phyloP scores from a whole-genome alignment of 2,888 invertebrate species.

The Amblyjoppa proteus region DNA sequence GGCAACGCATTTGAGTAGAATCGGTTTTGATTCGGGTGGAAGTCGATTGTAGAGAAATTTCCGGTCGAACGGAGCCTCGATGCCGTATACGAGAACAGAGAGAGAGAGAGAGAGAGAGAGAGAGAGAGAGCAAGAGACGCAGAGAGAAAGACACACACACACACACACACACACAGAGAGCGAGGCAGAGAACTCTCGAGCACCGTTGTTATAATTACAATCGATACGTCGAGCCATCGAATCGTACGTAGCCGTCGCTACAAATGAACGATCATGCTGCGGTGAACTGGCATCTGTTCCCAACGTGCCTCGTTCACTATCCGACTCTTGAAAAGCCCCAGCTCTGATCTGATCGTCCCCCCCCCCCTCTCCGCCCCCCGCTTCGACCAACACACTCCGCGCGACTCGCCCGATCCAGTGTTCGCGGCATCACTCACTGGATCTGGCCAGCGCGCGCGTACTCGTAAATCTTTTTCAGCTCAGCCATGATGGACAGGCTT shows the following conservation, averaged over 20 bases:
- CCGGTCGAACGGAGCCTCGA: slow-evolving; percentile 66
- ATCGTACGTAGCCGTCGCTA: slow-evolving; percentile 68
- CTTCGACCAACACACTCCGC: slow-evolving; percentile 39
- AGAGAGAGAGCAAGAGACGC: slow-evolving; percentile 2
- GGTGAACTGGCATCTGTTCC: slow-evolving; percentile 69
- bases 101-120: slow-evolving; percentile 17
- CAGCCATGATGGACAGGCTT: slow-evolving; percentile 81
- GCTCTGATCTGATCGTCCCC: slow-evolving; percentile 55
- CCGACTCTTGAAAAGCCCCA: slow-evolving; percentile 54
- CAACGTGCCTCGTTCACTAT: slow-evolving; percentile 61
- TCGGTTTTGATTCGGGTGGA: slow-evolving; percentile 68
- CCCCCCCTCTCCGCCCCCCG: slow-evolving; percentile 40
- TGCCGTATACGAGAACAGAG: slow-evolving; percentile 50
- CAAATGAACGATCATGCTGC: slow-evolving; percentile 72
- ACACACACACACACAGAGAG: neutral
- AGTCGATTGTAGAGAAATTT: slow-evolving; percentile 69
- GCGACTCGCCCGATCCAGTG: slow-evolving; percentile 25
- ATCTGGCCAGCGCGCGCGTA: slow-evolving; percentile 33
- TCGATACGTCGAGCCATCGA: slow-evolving; percentile 68
- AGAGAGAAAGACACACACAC: neutral
- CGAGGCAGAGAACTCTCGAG: slow-evolving; percentile 51
- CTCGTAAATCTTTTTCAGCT: slow-evolving; percentile 78
- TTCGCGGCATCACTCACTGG: slow-evolving; percentile 41
- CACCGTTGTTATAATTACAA: slow-evolving; percentile 66
- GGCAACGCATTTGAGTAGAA: slow-evolving; percentile 66